Evolutionary conservation across 2,113 vertebrate genomes (phyloP).

Genomic region (Muscicapa adusta): DNA sequence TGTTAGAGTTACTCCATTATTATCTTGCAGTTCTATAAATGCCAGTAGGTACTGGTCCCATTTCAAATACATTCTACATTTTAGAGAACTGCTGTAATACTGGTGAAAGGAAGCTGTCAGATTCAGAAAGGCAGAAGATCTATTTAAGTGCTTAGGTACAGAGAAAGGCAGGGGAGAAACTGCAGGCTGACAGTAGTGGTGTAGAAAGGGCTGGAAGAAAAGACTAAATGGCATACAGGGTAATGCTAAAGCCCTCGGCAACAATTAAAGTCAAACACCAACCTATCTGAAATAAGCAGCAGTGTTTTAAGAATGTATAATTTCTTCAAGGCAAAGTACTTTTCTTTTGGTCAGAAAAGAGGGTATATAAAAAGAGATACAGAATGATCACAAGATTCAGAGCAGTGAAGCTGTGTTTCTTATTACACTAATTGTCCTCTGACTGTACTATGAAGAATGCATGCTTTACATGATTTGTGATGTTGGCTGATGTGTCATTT

Average conservation of each 20-base stretch:
- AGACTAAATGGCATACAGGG: background rate
- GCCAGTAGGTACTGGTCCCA: background rate
- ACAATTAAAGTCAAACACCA: background rate
- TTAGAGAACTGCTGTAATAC: background rate
- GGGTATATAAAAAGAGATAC: background rate
- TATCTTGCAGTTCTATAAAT: background rate
- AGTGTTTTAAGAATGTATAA: fast-evolving
- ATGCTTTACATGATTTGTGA: fast-evolving
- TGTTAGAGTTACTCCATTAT: background rate
- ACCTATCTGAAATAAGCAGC: background rate
- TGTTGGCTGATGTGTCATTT: background rate
- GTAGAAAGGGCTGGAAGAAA: background rate
- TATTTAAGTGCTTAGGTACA: background rate
- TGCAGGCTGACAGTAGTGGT: background rate
- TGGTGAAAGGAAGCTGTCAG: background rate
- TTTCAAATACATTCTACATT: background rate
- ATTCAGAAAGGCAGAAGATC: background rate
- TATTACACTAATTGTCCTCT: background rate
- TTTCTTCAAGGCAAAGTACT: background rate
- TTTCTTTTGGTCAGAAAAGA: background rate
- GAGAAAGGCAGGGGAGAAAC: background rate
- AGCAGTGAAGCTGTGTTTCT: background rate
- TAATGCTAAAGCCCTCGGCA: background rate
- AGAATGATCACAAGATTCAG: background rate
- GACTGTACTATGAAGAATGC: background rate